A percentile compares a stretch with the other conserved stretches of the same genome.
These are phyloP conservation scores for Sapajus apella DNA, from an alignment of 2,113 vertebrate species.

Conservation along the genomic window DNA sequence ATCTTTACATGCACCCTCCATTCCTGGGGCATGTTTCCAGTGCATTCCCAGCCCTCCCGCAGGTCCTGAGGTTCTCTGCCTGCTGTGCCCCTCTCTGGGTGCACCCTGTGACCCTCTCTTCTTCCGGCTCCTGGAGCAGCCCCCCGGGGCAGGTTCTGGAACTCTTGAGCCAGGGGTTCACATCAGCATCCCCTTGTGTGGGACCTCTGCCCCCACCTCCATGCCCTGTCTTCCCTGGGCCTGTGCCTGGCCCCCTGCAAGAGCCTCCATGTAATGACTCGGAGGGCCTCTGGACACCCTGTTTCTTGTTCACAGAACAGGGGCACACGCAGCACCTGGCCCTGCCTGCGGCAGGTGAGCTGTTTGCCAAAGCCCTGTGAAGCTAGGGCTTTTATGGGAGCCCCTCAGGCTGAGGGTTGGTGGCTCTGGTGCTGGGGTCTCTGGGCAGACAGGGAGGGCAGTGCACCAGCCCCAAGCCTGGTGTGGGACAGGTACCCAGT, in stretches of 20 bases:
- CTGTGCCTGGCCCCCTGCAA: background rate
- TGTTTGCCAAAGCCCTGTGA: accelerated
- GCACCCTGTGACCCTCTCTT: no score
- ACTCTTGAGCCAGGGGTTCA: background rate
- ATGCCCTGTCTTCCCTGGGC: background rate
- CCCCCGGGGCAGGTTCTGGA: background rate
- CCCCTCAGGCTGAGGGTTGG: background rate
- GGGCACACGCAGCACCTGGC: background rate
- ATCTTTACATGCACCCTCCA: background rate
- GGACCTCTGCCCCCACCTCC: accelerated
- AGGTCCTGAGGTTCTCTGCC: accelerated
- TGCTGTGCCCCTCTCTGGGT: accelerated
- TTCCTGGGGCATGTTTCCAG: background rate
- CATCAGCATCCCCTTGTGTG: background rate
- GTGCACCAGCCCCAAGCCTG: background rate
- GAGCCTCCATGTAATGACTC: background rate
- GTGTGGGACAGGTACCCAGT: background rate
- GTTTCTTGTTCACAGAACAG: background rate
- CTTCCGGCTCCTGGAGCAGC: accelerated
- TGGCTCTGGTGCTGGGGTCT: background rate
- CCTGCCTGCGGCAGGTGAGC: accelerated
- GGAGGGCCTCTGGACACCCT: accelerated
- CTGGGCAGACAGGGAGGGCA: background rate
- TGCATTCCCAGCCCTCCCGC: background rate
- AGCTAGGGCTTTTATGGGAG: background rate